phyloP scores from a whole-genome alignment of 2,888 invertebrate species.

The Melinaea marsaeus region DNA sequence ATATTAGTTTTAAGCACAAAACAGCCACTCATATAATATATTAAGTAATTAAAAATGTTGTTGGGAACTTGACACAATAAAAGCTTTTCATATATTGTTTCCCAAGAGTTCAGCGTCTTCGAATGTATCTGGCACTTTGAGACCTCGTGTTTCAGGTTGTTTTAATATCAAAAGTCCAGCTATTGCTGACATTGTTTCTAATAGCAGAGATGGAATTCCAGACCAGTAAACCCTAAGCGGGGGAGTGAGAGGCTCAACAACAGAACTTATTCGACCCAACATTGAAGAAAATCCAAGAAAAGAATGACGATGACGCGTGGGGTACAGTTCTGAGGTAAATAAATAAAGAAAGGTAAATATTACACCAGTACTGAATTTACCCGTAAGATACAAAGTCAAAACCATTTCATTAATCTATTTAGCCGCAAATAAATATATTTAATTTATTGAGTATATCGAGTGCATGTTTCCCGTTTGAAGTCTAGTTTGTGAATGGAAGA shows the following conservation, averaged over 20 bases:
- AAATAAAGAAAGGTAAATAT: constrained; percentile 82
- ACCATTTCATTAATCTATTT: constrained; percentile 48
- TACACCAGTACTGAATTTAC: constrained; percentile 81
- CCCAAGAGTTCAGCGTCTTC: constrained; percentile 67
- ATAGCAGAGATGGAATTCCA: constrained; percentile 65
- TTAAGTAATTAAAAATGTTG: neutral
- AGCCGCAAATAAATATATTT: constrained; percentile 48
- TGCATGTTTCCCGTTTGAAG: neutral
- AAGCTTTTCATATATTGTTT: constrained; percentile 19
- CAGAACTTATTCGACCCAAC: constrained; percentile 83
- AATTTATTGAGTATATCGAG: too few species aligned
- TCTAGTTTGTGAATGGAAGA: neutral
- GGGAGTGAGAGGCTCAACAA: constrained; percentile 83
- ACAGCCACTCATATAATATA: neutral
- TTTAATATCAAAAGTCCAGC: constrained; percentile 59
- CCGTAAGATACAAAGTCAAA: constrained; percentile 74
- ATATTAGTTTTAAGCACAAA: constrained; percentile 3
- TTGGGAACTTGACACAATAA: neutral
- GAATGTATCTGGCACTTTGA: constrained; percentile 65
- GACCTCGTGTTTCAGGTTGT: constrained; percentile 64
- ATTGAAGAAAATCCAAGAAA: constrained; percentile 83
- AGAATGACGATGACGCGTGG: constrained; percentile 82
- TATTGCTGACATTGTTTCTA: constrained; percentile 58
- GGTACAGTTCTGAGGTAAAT: constrained; percentile 85
- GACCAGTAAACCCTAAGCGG: constrained; percentile 76